Evolutionary conservation across 2,113 vertebrate genomes (phyloP).

Genomic region (Mormyrus lacerda): DNA sequence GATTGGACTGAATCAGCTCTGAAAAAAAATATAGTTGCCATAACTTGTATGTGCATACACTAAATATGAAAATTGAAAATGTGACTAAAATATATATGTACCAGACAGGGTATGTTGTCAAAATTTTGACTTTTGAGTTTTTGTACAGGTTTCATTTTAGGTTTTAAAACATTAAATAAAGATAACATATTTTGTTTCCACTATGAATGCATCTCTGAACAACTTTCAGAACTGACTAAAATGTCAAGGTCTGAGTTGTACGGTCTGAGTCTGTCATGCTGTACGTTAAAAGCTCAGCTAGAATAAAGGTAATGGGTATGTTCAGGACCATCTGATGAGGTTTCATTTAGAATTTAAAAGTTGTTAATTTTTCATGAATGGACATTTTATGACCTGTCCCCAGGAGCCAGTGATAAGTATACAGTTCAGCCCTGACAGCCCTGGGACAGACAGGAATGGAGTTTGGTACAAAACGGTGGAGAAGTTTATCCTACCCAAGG

Average conservation of each 20-base stretch:
- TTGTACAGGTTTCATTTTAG: neutral
- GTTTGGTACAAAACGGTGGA: conserved; percentile 96
- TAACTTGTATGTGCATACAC: neutral
- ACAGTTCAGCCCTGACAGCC: conserved; percentile 77
- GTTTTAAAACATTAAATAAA: neutral
- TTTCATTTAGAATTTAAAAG: neutral
- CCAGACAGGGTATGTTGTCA: neutral
- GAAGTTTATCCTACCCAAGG: conserved; percentile 95
- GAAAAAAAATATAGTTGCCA: neutral
- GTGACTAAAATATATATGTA: neutral
- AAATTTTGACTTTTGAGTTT: neutral
- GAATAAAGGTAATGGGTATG: neutral
- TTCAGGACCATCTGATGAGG: neutral
- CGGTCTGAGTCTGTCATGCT: neutral
- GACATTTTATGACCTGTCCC: neutral
- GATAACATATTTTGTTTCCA: neutral
- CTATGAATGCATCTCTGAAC: neutral
- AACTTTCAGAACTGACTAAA: neutral
- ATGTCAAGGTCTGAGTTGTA: neutral
- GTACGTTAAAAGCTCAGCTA: neutral
- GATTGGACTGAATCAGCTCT: neutral
- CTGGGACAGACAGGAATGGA: conserved; percentile 74
- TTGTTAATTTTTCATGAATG: neutral
- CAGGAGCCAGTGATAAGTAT: conserved; percentile 85
- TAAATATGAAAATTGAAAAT: neutral